These are phyloP conservation scores for Dolichotis patagonum DNA, from an alignment of 2,113 vertebrate genomes.

Conservation along the genomic window DNA sequence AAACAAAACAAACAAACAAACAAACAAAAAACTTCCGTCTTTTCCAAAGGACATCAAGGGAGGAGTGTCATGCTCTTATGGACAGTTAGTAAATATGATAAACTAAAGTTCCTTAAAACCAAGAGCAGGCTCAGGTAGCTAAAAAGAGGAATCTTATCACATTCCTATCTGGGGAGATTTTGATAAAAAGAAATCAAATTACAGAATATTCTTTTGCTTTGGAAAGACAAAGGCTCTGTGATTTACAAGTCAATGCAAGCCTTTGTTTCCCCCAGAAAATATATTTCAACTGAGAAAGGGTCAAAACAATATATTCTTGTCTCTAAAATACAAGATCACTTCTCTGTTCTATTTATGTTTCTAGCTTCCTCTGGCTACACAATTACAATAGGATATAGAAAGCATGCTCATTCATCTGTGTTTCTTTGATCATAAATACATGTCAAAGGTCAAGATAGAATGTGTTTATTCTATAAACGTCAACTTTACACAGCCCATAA, in stretches of 20 bases:
- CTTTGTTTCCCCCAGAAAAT: conserved; percentile 20
- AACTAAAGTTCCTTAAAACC: not conserved
- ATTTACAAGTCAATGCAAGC: not conserved
- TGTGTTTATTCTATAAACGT: not conserved
- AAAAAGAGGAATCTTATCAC: not conserved
- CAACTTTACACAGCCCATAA: not conserved
- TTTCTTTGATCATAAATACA: not conserved
- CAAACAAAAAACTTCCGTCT: not conserved
- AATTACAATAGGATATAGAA: not conserved
- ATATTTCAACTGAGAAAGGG: not conserved
- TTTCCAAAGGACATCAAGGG: not conserved
- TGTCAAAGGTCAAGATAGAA: not conserved
- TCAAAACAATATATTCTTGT: not conserved
- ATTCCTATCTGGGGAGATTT: not conserved
- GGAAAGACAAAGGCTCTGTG: not conserved
- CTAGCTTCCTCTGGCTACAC: not conserved
- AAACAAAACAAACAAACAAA: not conserved
- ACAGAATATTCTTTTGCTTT: not conserved
- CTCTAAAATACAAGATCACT: conserved; percentile 30
- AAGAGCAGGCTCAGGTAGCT: not conserved
- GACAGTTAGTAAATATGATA: not conserved
- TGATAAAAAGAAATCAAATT: not conserved
- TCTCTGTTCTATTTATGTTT: not conserved
- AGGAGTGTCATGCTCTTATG: not conserved
- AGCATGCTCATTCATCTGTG: not conserved